Percentiles rank a stretch among this genome's conserved stretches.
Evolutionary conservation across 2,113 vertebrate genomes (phyloP).

Genomic region (Macquaria australasica): DNA sequence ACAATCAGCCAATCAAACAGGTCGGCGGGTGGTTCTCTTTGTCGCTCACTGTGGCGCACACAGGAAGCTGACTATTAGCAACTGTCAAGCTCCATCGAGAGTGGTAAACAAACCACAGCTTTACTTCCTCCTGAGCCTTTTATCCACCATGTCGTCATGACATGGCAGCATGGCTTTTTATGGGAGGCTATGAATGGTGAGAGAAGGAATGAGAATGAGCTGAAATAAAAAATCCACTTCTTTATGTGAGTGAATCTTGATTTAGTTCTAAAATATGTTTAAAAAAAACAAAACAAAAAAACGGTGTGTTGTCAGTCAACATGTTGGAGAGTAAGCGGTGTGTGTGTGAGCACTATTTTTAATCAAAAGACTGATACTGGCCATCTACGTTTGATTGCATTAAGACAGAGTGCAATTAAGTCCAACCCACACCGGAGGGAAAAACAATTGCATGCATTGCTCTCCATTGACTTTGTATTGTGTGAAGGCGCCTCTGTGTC

Average conservation of each 20-base stretch:
- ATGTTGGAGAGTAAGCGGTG: not conserved
- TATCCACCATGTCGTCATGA: not conserved
- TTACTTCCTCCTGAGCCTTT: not conserved
- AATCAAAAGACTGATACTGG: not conserved
- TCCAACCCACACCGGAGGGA: too few relatives aligned
- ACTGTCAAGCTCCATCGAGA: not conserved
- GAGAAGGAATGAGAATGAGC: not conserved
- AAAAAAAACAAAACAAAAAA: not conserved
- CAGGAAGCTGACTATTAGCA: conserved; percentile 17
- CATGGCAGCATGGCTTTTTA: not conserved
- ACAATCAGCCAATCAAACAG: conserved; percentile 13
- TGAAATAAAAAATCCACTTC: not conserved
- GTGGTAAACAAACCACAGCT: not conserved
- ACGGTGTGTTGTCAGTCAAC: not conserved
- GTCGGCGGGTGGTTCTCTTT: not conserved
- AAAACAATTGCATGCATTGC: too few relatives aligned
- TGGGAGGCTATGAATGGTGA: too few relatives aligned
- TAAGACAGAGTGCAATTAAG: too few relatives aligned
- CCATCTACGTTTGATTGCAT: not conserved
- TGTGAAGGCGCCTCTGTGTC: too few relatives aligned
- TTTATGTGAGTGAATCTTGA: not conserved
- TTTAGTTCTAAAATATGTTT: not conserved
- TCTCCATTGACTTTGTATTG: too few relatives aligned
- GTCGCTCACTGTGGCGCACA: not conserved
- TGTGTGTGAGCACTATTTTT: not conserved